Evolutionary conservation across 2,113 vertebrate genomes (phyloP), one percentile per base, ranked within the genome.

Genomic region (Notothenia rossii): DNA sequence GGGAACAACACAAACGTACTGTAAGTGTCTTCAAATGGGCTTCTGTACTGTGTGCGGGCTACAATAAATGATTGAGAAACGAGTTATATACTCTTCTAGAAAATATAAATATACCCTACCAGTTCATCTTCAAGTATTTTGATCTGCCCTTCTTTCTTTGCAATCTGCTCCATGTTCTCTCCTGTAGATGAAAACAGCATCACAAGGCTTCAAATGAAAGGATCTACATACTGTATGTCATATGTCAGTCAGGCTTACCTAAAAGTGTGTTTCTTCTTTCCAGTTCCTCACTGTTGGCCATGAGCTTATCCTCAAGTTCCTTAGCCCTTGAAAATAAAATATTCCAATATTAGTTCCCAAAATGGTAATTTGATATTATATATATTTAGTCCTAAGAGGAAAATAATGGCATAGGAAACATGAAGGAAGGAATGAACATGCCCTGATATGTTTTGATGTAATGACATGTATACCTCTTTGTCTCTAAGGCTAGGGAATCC

Each of bases 111-210:
- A 40, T 6, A 65, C 65, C 69, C 94, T 95, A 97, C 97, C 79
- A 96, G 83, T 61, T 94, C 87, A 83, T 88, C 89, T 89, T 93
- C 92, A 25, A 97, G 86, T 78, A 92, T 89, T 91, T 96, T 91
- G 79, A 98, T 91, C 86, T 96, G 90, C 62, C 60, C 86, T 88
- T 97, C 94, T 86, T 94, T 95, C 70, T 94, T 90, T 84, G 87
- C 86, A 92, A 94, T 95, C 55, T 95, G 70, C 64, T 94, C 88
- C 46, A 63, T 85, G 80, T 94, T 92, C 83, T 96, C 90, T 85
- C 91, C 97, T 99, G 85, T 88, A 86, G 88, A 76, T 77, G 43
- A 25, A 76, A 83, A 68, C 17, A 43, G 22, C 7, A 51, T 33
- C 2, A 15, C 54, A 60, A 1, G 9, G 1, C 15, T 69, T 2